Conservation (phyloP, 37 sponge, comb jelly and placozoan genomes). For the Ianthella basta region DNA sequence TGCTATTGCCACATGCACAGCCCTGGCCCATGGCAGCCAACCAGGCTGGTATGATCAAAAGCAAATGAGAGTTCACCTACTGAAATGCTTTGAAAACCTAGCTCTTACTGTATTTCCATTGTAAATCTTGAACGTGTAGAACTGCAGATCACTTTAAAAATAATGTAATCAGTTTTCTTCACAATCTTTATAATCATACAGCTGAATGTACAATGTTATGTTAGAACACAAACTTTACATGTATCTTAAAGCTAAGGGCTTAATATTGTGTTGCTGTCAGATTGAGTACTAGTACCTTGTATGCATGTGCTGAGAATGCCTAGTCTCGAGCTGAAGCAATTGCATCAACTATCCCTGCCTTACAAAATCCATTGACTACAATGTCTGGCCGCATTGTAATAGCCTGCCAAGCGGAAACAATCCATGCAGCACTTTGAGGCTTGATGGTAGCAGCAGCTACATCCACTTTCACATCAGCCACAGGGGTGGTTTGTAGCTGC, state of each 20-base stretch:
- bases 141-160: too few relatives aligned
- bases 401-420: constrained; percentile 7
- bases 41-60: neutral
- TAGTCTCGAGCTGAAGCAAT: neutral
- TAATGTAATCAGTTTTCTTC: too few relatives aligned
- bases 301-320: constrained; percentile 2
- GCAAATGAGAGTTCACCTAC: neutral
- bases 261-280: neutral
- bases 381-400: neutral
- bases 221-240: too few relatives aligned
- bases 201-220: too few relatives aligned
- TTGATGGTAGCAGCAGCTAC: constrained; percentile 11
- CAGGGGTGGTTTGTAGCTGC: constrained; percentile 8
- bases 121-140: too few relatives aligned
- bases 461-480: constrained; percentile 31
- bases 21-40: constrained; percentile 23
- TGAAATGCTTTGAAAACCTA: too few relatives aligned
- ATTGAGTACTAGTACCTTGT: neutral
- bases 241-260: too few relatives aligned
- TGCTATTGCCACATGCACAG: neutral
- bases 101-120: too few relatives aligned
- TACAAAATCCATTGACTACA: constrained; percentile 1
- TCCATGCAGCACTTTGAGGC: constrained; percentile 29
- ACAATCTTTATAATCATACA: too few relatives aligned
- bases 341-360: constrained; percentile 1